Evolutionary conservation across 2,797 vertebrate genomes (phyloP).

Genomic region (Cercopithecus petaurista): DNA sequence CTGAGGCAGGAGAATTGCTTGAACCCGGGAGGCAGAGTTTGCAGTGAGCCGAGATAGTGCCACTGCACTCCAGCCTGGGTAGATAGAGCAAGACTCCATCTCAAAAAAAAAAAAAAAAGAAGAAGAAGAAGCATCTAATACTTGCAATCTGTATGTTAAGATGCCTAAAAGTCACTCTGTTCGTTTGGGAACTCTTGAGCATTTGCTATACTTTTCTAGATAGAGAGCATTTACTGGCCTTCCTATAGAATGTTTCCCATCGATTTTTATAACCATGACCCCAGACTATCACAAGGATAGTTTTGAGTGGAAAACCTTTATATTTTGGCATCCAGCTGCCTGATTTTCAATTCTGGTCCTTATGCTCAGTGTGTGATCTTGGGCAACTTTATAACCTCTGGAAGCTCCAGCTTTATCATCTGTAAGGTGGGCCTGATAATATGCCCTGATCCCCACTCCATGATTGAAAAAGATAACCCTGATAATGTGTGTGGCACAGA

Average conservation of each 20-base stretch:
- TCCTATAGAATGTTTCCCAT: not conserved
- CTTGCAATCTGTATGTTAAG: not conserved
- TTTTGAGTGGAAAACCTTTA: not conserved
- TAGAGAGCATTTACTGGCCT: not conserved
- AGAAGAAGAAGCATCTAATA: not conserved
- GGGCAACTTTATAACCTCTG: not conserved
- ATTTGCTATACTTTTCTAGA: not conserved
- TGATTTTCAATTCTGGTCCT: not conserved
- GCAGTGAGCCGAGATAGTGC: too few relatives aligned
- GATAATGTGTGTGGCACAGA: not conserved
- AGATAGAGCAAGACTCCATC: too few relatives aligned
- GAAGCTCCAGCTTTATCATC: not conserved
- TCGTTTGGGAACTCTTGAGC: not conserved
- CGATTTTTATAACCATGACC: not conserved
- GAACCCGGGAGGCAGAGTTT: too few relatives aligned
- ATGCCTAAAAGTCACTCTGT: not conserved
- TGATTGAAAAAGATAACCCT: not conserved
- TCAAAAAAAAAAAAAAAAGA: not conserved
- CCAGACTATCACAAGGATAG: too few relatives aligned
- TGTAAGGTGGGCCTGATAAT: not conserved
- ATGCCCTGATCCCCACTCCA: not conserved
- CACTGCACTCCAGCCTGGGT: too few relatives aligned
- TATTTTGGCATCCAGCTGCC: not conserved
- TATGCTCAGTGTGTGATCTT: not conserved
- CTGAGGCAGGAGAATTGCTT: too few relatives aligned